Evolutionary conservation across 2,888 invertebrate species (phyloP), one percentile per base, ranked within the genome.

Genomic region (Trisateles emortualis): DNA sequence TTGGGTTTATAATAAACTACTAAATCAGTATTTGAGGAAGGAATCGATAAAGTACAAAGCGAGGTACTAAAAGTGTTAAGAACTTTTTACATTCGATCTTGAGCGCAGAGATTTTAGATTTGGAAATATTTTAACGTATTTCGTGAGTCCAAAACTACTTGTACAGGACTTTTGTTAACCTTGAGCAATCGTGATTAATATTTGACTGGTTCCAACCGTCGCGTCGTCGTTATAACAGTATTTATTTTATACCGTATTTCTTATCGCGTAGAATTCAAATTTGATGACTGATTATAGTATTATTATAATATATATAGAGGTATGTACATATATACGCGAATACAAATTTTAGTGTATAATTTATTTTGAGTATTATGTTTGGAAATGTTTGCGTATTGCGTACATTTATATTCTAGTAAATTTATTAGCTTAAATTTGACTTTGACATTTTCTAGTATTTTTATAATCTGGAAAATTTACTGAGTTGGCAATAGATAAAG

Each of bases 1-100:
- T 60, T 55, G 39, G 17, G 40, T 39, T 55, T 59, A 68, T 52
- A 1, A 41, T 49, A 16, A 22, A 24, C 17, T 30, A 40, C 29
- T 47, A 10, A 44, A 52, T 30, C 19, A 32, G 2, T 47, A n/a
- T 11, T 11, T 30, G 0, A 16, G 36, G 10, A 22, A 30, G 26
- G 13, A 58, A 33, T 40, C 3, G 13, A 32, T 36, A 6, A 19
- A 11, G 16, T 33, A 30, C 26, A 32, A 42, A 43, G 16, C 47
- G 32, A 8, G 0, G 14, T 26, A 54, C 24, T 38, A 5, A 24
- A 49, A 29, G 40, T 26, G 11, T 13, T 35, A 40, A 38, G 11
- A 36, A 26, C 30, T 36, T 46, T 39, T 57, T 32, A 14, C 26
- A 30, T 14, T 10, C 10, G 42, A 36, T 17, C 24, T n/a, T 46